A percentile compares a stretch with the other conserved stretches of the same genome.
phyloP scores from a whole-genome alignment of 2,888 invertebrate species.

The Achlya flavicornis region DNA sequence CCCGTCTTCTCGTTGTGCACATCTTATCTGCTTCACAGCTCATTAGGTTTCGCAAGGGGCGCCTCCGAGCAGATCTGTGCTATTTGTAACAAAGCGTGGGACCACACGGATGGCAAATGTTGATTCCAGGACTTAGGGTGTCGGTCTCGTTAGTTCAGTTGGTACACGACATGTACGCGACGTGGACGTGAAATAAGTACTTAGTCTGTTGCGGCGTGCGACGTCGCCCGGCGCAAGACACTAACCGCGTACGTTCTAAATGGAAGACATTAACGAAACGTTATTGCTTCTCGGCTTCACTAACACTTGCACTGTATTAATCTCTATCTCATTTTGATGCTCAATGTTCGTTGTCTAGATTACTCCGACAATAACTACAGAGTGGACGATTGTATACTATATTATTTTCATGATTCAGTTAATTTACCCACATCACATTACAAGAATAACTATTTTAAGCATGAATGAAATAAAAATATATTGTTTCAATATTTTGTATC shows the following conservation, averaged over 20 bases:
- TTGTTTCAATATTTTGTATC: no score
- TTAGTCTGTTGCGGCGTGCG: conserved; percentile 53
- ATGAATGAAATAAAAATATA: no score
- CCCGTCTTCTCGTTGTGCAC: conserved; percentile 67
- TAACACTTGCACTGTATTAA: conserved; percentile 76
- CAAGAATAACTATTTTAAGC: no score
- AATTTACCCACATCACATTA: no score
- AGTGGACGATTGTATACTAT: background rate
- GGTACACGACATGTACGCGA: no score
- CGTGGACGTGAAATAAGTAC: conserved; percentile 63
- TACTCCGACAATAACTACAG: conserved; percentile 53
- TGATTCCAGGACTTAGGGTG: conserved; percentile 71
- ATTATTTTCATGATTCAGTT: background rate
- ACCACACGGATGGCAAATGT: conserved; percentile 71
- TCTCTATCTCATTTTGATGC: conserved; percentile 68
- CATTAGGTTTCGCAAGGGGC: conserved; percentile 76
- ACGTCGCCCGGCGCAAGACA: conserved; percentile 68
- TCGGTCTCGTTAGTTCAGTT: conserved; percentile 63
- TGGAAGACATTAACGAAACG: conserved; percentile 78
- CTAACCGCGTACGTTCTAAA: conserved; percentile 75
- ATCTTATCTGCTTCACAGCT: conserved; percentile 85
- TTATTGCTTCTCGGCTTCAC: conserved; percentile 76
- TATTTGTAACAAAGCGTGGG: conserved; percentile 79
- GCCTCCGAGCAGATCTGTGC: conserved; percentile 70
- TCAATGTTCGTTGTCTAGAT: conserved; percentile 54